Base-by-base conservation (phyloP, 2,113 vertebrate genomes). In the Menura novaehollandiae region DNA sequence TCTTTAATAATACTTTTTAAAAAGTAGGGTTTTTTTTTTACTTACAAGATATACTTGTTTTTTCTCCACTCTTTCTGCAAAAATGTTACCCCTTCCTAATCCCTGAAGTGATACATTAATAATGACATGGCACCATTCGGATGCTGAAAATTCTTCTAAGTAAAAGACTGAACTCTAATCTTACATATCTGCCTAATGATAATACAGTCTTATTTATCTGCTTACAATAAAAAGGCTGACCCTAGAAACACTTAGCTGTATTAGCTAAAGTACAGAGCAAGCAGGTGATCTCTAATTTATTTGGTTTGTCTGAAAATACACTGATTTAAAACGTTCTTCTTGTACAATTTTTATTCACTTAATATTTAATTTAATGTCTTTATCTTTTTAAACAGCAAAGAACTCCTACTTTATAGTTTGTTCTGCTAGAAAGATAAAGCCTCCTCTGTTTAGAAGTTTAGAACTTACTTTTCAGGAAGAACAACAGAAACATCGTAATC, bases 401-500 rank as follows among this genome's bases (percentile, higher is more conserved):
- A 69, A 93, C 59, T 58, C 5, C 53, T 43, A n/a, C 33, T 53
- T 87, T 22, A 49, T 13, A 44, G 32, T 76, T 66, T 39, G 15
- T 58, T 89, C 53, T 79, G 22, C 58, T 53, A 64, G 33, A 72
- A 74, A 44, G 30, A 56, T 67, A 71, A 89, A 63, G 49, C 21
- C 59, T 56, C 16, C 80, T 80, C 37, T 41, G 9, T 47, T 77
- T n/a, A 56, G 58, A 26, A 68, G 62, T 41, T 75, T 84, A 58
- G 67, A 28, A 98, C 98, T 98, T 97, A 99, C 99, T 99, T 99
- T 53, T 98, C 96, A 49, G 99, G 99, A 24, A 98, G 98, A 56
- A 99, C 97, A 43, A 99, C 99, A 0, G 98, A 99, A 87, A 99
- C 98, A 3, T 99, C 98, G 3, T 99, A 99, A 93, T 99, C 99